A percentile compares a stretch with the other conserved stretches of the same genome.
These are phyloP conservation scores for Heterodera filipjevi DNA, from an alignment of 2,888 invertebrate species.

Conservation along the genomic window DNA sequence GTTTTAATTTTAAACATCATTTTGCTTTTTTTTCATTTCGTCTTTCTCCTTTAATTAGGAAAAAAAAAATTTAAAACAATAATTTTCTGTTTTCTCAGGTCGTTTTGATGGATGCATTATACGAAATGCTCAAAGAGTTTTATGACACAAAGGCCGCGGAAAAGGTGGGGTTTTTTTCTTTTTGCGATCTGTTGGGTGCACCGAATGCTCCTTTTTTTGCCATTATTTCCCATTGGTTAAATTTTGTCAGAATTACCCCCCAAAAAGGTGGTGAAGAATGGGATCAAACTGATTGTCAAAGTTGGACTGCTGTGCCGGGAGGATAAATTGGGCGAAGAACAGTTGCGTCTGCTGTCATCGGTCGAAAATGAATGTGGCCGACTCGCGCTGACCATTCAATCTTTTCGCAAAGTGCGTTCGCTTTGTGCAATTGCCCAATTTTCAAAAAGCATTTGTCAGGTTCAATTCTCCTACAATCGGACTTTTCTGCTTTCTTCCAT, in stretches of 20 bases:
- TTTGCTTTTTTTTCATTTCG: too few relatives aligned
- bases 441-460: background rate
- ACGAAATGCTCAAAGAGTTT: conserved; percentile 13
- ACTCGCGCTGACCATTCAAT: conserved; percentile 7
- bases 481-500: conserved; percentile 1
- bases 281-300: conserved; percentile 6
- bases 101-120: conserved; percentile 6
- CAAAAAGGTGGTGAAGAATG: background rate
- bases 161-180: conserved; percentile 3
- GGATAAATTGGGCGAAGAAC: background rate
- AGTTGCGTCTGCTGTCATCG: background rate
- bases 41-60: too few relatives aligned
- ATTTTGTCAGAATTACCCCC: too few relatives aligned
- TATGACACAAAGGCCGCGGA: background rate
- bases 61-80: too few relatives aligned
- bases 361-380: background rate
- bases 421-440: background rate
- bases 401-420: conserved; percentile 6
- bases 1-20: too few relatives aligned
- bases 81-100: background rate
- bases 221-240: background rate
- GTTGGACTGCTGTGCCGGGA: background rate
- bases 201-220: background rate
- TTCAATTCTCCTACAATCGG: conserved; percentile 5
- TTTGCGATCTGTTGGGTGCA: too few relatives aligned